Evolutionary conservation across 2,113 vertebrate species (phyloP), one percentile per base, ranked within the genome.

Genomic region (Athene noctua): DNA sequence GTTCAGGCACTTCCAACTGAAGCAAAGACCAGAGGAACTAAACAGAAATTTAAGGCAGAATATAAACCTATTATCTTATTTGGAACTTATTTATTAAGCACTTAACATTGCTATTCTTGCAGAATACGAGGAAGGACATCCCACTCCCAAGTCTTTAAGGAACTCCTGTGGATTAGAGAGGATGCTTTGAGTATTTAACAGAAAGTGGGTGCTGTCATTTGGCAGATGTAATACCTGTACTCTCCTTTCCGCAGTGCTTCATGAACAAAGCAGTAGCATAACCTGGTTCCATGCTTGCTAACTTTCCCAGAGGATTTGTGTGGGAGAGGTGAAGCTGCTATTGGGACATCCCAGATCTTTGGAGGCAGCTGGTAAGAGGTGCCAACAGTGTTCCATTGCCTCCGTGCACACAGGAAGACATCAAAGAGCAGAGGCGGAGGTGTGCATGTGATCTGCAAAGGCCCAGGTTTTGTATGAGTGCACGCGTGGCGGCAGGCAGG

Each of bases 381-480:
- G 30, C 34, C 63, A 77, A 4, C 32, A 47, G 49, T 1, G 1
- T 13, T 73, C 44, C 44, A 46, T 46, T 46, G 44, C 44, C 44
- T 29, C 55, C 2, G 4, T 23, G 38, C 38, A 44, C 67, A 46
- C 38, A 42, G 66, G 25, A 57, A 63, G 44, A n/a, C 29, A 61
- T 21, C 63, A 51, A 46, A 25, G 13, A 67, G 47, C 55, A 82
- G 61, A 22, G n/a, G 42, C 47, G 59, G 74, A 34, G 19, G 34
- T 2, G 3, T 7, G 22, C 4, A 4, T 0, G 10, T 15, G 11
- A 25, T 58, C 55, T 40, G 22, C 21, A 27, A 22, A 71, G 46
- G 51, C 40, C 46, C 16, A 19, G 34, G n/a, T 14, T 85, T 78
- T 78, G 22, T 32, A 32, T 25, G 36, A 77, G 34, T 23, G n/a